A percentile compares a stretch with the other conserved stretches of the same genome.
phyloP scores from a whole-genome alignment of 2,888 invertebrate species.

The Nipponacmea schrenckii region DNA sequence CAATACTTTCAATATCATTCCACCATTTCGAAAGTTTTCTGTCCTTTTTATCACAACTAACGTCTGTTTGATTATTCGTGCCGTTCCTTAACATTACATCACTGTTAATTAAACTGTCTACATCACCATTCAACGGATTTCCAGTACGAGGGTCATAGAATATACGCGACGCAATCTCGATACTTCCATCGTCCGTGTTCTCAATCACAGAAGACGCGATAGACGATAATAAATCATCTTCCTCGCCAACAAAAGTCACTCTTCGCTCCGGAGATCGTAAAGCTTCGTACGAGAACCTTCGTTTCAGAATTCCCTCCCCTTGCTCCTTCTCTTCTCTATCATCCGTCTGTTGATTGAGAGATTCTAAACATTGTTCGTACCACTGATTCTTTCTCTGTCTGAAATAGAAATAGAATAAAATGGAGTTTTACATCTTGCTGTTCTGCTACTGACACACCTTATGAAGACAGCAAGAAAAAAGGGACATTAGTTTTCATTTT shows the following conservation, averaged over 20 bases:
- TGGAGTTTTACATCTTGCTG: not conserved
- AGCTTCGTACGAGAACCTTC: slow-evolving; percentile 44
- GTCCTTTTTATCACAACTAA: not conserved
- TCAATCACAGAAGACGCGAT: not conserved
- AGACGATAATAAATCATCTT: slow-evolving; percentile 1
- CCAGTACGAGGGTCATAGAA: not conserved
- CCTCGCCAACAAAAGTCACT: slow-evolving; percentile 32
- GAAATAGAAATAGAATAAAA: not conserved
- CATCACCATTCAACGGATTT: not conserved
- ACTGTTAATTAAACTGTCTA: not conserved
- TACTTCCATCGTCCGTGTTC: not conserved
- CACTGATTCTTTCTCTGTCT: slow-evolving; percentile 31
- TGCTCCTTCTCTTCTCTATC: slow-evolving; percentile 13
- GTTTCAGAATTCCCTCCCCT: slow-evolving; percentile 43
- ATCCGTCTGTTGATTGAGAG: not conserved
- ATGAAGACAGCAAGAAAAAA: not conserved
- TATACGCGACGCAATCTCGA: not conserved
- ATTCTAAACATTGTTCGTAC: slow-evolving; percentile 10
- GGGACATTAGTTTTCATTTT: no score
- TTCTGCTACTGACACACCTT: not conserved
- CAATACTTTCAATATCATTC: not conserved
- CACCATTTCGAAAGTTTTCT: not conserved
- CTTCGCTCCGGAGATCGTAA: slow-evolving; percentile 35
- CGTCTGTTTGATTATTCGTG: not conserved
- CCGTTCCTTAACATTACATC: not conserved